Base-by-base conservation (phyloP, 1,140 invertebrate species). In the Scylla paramamosain region DNA sequence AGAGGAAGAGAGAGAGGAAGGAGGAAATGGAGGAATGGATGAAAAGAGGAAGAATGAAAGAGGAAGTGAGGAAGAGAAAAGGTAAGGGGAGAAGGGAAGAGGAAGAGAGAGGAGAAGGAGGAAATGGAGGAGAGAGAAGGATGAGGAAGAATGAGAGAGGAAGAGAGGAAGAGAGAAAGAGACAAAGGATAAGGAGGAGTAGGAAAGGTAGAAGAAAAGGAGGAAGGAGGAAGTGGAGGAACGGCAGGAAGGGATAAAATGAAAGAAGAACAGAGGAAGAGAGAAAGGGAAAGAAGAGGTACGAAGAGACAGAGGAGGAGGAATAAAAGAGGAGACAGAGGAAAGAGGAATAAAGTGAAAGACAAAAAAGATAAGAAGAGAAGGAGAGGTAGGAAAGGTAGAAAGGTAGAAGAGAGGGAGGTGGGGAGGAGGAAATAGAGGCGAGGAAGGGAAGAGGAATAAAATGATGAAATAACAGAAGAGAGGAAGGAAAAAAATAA, bases 1-100 rank as follows among this genome's bases (percentile, higher is more conserved):
- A 14, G 84, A 86, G 84, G 12, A 14, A 86, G 84, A 86, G 84
- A 86, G 84, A 28, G n/a, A 86, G 84, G 84, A 20, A 86, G 12
- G 84, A 39, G 84, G 20, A 16, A 0, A 59, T 4, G 20, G 52
- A 8, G 52, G 10, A 20, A 20, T 16, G 10, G 0, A 25, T 7
- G 2, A 59, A 59, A 59, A 8, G 0, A 59, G 10, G 48, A 52
- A 52, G 48, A 52, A 52, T 28, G 83, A 14, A 52, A 52, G 14
- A 14, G 25, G 83, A 32, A 25, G 83, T 8, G 20, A 84, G 83
- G 83, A 25, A 84, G 83, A 39, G 0, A 28, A 86, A 39, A 16
- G 20, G 84, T 12, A 59, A 59, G 20, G 52, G 52, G 10, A 20
- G 10, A 4, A 59, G 0, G 2, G 10, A 59, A 59, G 52, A 4